Conservation (phyloP, 2,797 vertebrate species). For the Enteromius thamalakanensis region DNA sequence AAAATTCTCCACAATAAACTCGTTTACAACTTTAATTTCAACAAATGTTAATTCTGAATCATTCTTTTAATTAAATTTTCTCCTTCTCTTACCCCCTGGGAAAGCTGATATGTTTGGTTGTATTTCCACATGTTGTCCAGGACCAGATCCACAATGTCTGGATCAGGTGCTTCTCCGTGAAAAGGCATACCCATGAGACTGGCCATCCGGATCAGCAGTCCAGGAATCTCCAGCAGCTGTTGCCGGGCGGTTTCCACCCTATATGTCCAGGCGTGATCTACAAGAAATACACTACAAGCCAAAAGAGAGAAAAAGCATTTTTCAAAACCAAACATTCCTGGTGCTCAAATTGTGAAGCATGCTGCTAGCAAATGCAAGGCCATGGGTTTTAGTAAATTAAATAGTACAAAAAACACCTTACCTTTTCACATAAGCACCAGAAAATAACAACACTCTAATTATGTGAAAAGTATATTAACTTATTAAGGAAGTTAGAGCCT, state of each 20-base stretch:
- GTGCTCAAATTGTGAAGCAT: not conserved
- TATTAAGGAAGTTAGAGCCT: not conserved
- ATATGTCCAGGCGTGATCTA: slow-evolving; percentile 96
- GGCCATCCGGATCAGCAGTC: slow-evolving; percentile 89
- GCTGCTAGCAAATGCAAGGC: not conserved
- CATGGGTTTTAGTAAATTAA: not conserved
- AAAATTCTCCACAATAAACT: not conserved
- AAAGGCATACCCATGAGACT: slow-evolving; percentile 87
- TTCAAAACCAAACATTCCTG: not conserved
- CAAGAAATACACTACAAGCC: slow-evolving; percentile 37
- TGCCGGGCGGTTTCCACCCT: slow-evolving; percentile 78
- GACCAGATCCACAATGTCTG: slow-evolving; percentile 78
- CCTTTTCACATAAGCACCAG: not conserved
- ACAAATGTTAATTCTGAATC: not conserved
- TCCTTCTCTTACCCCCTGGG: slow-evolving; percentile 81
- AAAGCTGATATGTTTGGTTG: slow-evolving; percentile 92
- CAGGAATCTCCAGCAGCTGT: slow-evolving; percentile 85
- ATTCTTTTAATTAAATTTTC: not conserved
- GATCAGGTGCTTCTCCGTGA: slow-evolving; percentile 84
- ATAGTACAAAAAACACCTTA: not conserved
- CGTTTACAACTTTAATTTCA: not conserved
- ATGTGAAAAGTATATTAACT: not conserved
- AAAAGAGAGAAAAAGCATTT: not conserved
- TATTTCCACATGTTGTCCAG: slow-evolving; percentile 91
- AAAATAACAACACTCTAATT: not conserved